Base-by-base conservation (phyloP, 2,113 vertebrate species). In the Crotalus viridis region DNA sequence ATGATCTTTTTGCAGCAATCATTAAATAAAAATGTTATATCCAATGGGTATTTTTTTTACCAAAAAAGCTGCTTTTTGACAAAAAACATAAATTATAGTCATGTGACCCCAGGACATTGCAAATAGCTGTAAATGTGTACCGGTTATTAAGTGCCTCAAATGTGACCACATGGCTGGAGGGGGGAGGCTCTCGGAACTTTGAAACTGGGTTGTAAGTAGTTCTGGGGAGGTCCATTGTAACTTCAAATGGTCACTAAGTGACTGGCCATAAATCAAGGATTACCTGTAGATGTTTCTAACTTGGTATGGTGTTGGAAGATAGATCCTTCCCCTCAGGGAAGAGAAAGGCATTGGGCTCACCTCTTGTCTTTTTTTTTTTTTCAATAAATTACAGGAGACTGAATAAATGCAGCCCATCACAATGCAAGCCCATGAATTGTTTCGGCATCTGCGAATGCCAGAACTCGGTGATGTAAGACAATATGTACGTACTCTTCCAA, bases 391-490 rank as follows among this genome's bases (percentile, higher is more conserved):
- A 88, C 92, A 93, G 93, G 92, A 2, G 55, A 19, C 4, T 56
- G 91, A 81, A 81, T 51, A 87, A 43, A 88, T 0, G 19, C 13
- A 85, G 10, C 94, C 59, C 94, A 52, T 61, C 91, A 96, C 91
- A 4, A 98, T 99, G 99, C 98, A 99, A 97, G 98, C 98, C 94
- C 98, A 99, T 91, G 99, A 99, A 93, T 94, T 99, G 96, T 98
- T 99, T 81, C 98, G 97, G 92, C 98, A 98, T 94, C 98, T 99
- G 88, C 98, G 99, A 87, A 97, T 99, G 91, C 99, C 99, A 15
- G 99, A 99, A 94, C 97, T 99, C 33, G 98, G 97, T 26, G 99
- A 99, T 21, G 93, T 99, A 90, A 98, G 98, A 1, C 98, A 99
- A 94, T 99, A 99, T 5, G 92, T 99, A 46, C 98, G 98, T 7